Conservation (phyloP, 1,140 invertebrate genomes). For the Hyphantria cunea region DNA sequence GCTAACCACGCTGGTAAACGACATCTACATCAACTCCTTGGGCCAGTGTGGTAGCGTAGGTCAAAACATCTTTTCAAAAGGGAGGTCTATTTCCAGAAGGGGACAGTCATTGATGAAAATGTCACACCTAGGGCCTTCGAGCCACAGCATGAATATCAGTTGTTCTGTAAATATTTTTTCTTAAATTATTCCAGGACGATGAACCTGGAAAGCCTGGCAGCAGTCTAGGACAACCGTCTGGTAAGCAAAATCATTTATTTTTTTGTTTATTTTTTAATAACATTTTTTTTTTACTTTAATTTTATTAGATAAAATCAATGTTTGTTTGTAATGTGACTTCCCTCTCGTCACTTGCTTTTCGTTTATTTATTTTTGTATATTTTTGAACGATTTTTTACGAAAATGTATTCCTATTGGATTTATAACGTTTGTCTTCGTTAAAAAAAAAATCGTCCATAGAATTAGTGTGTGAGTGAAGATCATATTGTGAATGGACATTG, state of each 20-base stretch:
- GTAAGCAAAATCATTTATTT: conserved; percentile 43
- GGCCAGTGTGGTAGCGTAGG: no score
- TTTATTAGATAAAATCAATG: conserved; percentile 55
- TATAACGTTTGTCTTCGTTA: conserved; percentile 2
- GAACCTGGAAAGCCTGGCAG: conserved; percentile 66
- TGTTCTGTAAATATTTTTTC: no score
- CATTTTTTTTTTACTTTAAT: conserved; percentile 4
- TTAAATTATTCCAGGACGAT: conserved; percentile 59
- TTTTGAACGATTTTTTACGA: conserved; percentile 32
- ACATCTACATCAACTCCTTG: no score
- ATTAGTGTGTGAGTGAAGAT: conserved; percentile 58
- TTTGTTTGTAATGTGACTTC: conserved; percentile 77
- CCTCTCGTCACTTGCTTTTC: conserved; percentile 59
- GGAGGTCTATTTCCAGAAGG: no score
- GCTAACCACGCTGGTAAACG: no score
- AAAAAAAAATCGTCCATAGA: conserved; percentile 26
- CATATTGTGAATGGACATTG: conserved; percentile 78
- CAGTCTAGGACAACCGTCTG: conserved; percentile 67
- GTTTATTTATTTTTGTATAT: conserved; percentile 38
- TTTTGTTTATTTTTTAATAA: conserved; percentile 31
- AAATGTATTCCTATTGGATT: conserved; percentile 8
- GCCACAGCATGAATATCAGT: no score
- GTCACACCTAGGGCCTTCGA: no score
- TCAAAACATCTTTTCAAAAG: no score
- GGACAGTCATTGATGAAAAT: no score